A percentile compares a stretch with the other conserved stretches of the same genome.
These are phyloP conservation scores for Fistularia commersonii DNA, from an alignment of 2,797 vertebrate genomes.

Conservation along the genomic window DNA sequence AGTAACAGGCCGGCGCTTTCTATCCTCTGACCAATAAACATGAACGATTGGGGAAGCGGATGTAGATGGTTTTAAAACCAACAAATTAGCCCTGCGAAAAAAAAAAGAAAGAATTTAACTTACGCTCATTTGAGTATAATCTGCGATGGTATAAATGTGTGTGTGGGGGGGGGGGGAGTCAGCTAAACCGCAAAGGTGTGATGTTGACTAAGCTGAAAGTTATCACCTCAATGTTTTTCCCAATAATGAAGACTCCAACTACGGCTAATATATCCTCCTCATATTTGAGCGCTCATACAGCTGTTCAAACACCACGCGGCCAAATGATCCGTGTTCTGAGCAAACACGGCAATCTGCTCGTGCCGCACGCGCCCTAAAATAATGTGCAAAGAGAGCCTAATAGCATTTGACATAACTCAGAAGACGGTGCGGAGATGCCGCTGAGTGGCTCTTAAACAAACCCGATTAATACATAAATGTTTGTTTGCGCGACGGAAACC, in stretches of 20 bases:
- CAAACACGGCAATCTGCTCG: constrained; percentile 82
- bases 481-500: constrained; percentile 55
- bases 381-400: constrained; percentile 76
- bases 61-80: constrained; percentile 35
- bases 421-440: constrained; percentile 37
- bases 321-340: constrained; percentile 82
- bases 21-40: constrained; percentile 47
- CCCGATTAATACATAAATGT: constrained; percentile 45
- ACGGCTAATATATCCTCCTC: constrained; percentile 39
- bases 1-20: constrained; percentile 35
- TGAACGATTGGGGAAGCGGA: constrained; percentile 33
- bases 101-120: constrained; percentile 22
- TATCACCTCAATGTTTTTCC: constrained; percentile 30
- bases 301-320: constrained; percentile 80
- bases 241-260: constrained; percentile 37
- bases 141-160: constrained; percentile 1
- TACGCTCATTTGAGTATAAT: constrained; percentile 10
- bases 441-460: constrained; percentile 15
- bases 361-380: constrained; percentile 77
- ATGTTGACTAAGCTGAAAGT: constrained; percentile 16
- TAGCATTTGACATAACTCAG: constrained; percentile 75
- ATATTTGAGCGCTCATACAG: constrained; percentile 78
- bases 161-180: too few relatives aligned
- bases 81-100: constrained; percentile 21
- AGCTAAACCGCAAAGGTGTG: constrained; percentile 5